Evolutionary conservation across 2,113 vertebrate genomes (phyloP).

Genomic region (Mormoops blainvillei): DNA sequence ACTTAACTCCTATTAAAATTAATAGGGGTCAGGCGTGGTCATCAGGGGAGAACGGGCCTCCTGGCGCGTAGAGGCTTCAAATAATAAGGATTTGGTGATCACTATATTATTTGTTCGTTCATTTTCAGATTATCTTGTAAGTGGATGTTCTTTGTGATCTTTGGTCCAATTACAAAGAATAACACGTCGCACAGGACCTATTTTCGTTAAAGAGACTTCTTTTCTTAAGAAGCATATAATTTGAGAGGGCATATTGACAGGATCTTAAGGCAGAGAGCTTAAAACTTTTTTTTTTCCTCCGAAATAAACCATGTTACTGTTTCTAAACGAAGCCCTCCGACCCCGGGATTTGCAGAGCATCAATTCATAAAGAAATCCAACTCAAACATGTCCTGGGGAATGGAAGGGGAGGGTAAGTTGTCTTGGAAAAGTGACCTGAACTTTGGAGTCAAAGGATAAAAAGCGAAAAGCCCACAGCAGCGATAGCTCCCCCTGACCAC

Average conservation of each 20-base stretch:
- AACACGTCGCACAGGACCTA: slow-evolving; percentile 78
- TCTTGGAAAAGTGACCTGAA: background rate
- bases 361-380: background rate
- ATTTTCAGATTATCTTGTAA: slow-evolving; percentile 87
- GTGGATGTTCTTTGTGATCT: slow-evolving; percentile 80
- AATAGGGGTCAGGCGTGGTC: slow-evolving; percentile 83
- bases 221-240: slow-evolving; percentile 68
- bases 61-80: slow-evolving; percentile 76
- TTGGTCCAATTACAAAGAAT: slow-evolving; percentile 80
- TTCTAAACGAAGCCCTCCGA: background rate
- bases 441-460: background rate
- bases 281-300: background rate
- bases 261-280: slow-evolving; percentile 59
- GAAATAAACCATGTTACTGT: background rate
- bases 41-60: slow-evolving; percentile 78
- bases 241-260: slow-evolving; percentile 72
- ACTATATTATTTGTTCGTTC: slow-evolving; percentile 84
- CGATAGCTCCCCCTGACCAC: background rate
- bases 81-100: slow-evolving; percentile 82
- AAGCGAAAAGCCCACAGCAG: background rate
- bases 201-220: slow-evolving; percentile 74
- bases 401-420: background rate
- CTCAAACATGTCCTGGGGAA: fast-evolving
- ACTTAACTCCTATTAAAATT: slow-evolving; percentile 86
- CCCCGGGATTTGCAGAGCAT: background rate